Base-by-base conservation (phyloP, 2,888 invertebrate species). In the Sphaerophoria rueppellii region DNA sequence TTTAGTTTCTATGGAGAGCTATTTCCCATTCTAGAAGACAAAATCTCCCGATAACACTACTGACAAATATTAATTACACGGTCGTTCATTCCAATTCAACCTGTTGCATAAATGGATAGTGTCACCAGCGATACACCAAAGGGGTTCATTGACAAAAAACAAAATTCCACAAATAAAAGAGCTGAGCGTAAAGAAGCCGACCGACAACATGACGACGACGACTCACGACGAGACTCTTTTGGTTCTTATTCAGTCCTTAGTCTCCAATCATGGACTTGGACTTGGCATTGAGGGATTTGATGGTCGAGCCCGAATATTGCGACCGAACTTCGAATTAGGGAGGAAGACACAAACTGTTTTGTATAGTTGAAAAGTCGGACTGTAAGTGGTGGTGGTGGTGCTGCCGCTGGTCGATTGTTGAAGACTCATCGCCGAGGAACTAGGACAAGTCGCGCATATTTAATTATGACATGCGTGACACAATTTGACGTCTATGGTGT, bases 391-490 rank as follows among this genome's bases (percentile, higher is more conserved):
- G n/a, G 11, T 40, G 50, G 50, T 43, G 46, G 48, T 50, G 4
- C 55, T 37, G 35, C 63, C 6, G 11, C 32, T 24, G 11, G 52
- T 24, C 2, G 52, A 40, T 58, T 12, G 60, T 60, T 48, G 43
- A 63, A 54, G 34, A 34, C 77, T 50, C 60, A 70, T 65, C 46
- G 69, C 79, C 43, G 43, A 34, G 76, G 70, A 85, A 85, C 76
- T 85, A 77, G 85, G 85, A 85, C 85, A 85, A 85, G 81, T 81
- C 69, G 73, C 77, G 85, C 85, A 85, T 85, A 81, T 70, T 70
- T 85, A 81, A 85, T 85, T 77, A 81, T 81, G 73, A 81, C 85
- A 85, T 85, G 85, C 81, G 85, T 85, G 85, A 85, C 85, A 85
- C 80, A 85, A 85, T 85, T 85, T 77, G 80, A 81, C 85, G 73